Conservation (phyloP, 2,113 vertebrate species). For the Antidorcas marsupialis region DNA sequence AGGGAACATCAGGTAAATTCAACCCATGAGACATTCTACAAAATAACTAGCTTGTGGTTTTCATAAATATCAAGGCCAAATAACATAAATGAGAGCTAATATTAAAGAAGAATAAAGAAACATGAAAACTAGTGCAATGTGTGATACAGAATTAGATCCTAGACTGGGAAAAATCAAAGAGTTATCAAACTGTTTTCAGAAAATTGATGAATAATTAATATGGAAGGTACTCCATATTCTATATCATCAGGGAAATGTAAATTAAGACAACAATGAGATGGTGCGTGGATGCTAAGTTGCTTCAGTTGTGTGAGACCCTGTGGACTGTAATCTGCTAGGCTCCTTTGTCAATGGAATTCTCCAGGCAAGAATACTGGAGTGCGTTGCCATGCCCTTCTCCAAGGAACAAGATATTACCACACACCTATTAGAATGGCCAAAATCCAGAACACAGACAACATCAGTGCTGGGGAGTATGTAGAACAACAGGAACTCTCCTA, state of each 20-base stretch:
- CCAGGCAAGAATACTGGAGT: not conserved
- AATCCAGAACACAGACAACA: not conserved
- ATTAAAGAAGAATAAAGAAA: not conserved
- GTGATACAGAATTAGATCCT: not conserved
- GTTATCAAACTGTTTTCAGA: not conserved
- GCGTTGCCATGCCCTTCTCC: not conserved
- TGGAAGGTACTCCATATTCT: not conserved
- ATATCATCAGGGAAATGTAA: not conserved
- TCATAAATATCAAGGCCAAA: not conserved
- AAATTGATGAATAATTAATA: not conserved
- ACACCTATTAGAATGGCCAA: not conserved
- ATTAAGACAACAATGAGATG: not conserved
- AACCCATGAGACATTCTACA: not conserved
- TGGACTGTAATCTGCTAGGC: not conserved
- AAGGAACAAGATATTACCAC: not conserved
- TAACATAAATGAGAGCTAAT: not conserved
- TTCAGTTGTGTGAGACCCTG: not conserved
- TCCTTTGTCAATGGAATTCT: not conserved
- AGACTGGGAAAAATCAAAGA: not conserved
- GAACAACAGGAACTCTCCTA: not conserved
- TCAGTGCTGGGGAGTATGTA: not conserved
- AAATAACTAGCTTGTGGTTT: not conserved
- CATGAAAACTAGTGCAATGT: not conserved
- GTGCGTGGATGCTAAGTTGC: not conserved
- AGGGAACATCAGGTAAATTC: not conserved